Evolutionary conservation across 2,888 invertebrate genomes (phyloP), one percentile per base, ranked within the genome.

Genomic region (Limnephilus marmoratus): DNA sequence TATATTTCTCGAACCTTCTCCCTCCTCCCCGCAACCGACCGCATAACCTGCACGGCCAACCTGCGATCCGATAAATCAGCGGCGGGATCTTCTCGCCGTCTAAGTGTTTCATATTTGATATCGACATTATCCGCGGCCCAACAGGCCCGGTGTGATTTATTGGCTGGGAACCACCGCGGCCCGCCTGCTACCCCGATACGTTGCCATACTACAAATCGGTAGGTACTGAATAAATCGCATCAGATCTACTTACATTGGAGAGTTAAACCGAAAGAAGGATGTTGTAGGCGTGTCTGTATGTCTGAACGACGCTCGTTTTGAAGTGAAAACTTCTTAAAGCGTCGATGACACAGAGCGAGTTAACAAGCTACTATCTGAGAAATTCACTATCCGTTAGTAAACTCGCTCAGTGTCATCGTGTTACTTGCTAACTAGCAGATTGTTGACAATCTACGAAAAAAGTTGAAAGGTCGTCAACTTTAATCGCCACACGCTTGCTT

Each of bases 91-190:
- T 13, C 82, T 31, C 82, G 29, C 82, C 7, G 82, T 82, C 82
- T 18, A 82, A 82, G 82, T 82, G 82, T 82, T 82, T 82, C 82
- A 82, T 82, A 82, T 82, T 82, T 82, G 82, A 82, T 82, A 82
- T 82, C 82, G 82, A 82, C 82, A 34, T 34, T 18, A 18, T 34
- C 82, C 82, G 82, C 13, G 34, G 82, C 31, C 31, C 34, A 82
- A 68, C 68, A 68, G 24, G 68, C 68, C 31, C 31, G 24, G 34
- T 31, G 15, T 82, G 82, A 82, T 82, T 82, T 82, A 82, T 82
- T 34, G 34, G 15, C 82, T 82, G 82, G 82, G 82, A 82, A 82
- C 34, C 82, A 12, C 82, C 3, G 82, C 15, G 29, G 29, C 82
- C 34, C 34, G 29, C 34, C 31, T 82, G 82, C 82, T 82, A 82